Conservation (phyloP, 2,113 vertebrate species). For the Ictalurus furcatus region DNA sequence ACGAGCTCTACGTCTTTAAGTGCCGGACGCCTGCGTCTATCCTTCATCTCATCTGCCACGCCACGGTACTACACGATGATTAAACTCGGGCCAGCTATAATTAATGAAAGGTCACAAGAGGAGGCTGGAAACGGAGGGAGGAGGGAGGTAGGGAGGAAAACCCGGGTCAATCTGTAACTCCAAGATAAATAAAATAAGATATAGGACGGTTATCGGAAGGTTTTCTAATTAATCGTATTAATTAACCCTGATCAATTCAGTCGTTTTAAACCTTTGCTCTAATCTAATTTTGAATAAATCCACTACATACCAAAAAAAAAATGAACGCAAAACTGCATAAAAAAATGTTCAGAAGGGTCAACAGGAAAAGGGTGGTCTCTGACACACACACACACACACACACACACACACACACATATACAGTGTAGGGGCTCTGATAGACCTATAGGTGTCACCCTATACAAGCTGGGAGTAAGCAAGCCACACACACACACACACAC, state of each 20-base stretch:
- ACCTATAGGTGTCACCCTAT: constrained; percentile 84
- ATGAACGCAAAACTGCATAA: background rate
- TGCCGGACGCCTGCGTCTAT: constrained; percentile 67
- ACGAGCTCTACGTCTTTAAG: constrained; percentile 64
- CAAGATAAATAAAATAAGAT: constrained; percentile 71
- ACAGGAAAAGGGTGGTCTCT: background rate
- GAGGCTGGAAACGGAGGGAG: constrained; percentile 68
- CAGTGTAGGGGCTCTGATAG: constrained; percentile 68
- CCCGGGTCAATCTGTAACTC: constrained; percentile 71
- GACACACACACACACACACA: constrained; percentile 7
- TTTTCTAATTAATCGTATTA: constrained; percentile 77
- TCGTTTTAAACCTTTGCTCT: constrained; percentile 76
- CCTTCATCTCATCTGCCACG: constrained; percentile 68
- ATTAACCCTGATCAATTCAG: constrained; percentile 77
- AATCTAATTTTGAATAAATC: constrained; percentile 77
- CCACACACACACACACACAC: constrained; percentile 58
- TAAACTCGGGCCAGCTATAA: constrained; percentile 73
- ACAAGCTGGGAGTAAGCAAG: constrained; percentile 74
- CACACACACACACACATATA: constrained; percentile 1
- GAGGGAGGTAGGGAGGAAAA: constrained; percentile 67
- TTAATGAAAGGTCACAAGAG: constrained; percentile 81
- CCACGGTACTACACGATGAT: constrained; percentile 71
- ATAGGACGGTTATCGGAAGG: constrained; percentile 61
- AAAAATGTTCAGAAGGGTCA: background rate
- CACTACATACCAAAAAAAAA: constrained; percentile 61